A percentile compares a stretch with the other conserved stretches of the same genome.
Evolutionary conservation across 2,113 vertebrate species (phyloP).

Genomic region (Larimichthys polyactis): DNA sequence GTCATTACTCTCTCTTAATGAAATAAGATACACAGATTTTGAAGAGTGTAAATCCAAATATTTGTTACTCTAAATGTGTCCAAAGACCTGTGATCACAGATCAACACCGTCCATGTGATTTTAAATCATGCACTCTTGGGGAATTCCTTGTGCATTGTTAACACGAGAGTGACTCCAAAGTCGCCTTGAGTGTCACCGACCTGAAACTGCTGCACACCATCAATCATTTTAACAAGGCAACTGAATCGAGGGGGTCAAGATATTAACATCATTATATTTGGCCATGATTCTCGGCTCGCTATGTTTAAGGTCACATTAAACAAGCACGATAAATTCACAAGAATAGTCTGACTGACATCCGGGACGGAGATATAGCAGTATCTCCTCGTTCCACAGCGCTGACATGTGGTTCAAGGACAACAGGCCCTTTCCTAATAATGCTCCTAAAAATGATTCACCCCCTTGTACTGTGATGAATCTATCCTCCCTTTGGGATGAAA

Average conservation of each 20-base stretch:
- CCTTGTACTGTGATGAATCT: constrained; percentile 45
- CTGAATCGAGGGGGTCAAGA: not conserved
- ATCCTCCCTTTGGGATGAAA: constrained; percentile 60
- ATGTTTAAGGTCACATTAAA: constrained; percentile 32
- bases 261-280: constrained; percentile 31
- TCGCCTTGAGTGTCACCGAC: not conserved
- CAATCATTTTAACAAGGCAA: constrained; percentile 52
- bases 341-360: not conserved
- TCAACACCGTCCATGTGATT: not conserved
- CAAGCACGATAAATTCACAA: constrained; percentile 11
- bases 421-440: constrained; percentile 30
- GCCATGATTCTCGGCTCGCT: constrained; percentile 29
- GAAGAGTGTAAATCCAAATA: not conserved
- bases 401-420: constrained; percentile 55
- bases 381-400: constrained; percentile 2
- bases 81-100: not conserved
- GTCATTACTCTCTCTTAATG: not conserved
- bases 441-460: constrained; percentile 46
- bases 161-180: not conserved
- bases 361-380: not conserved
- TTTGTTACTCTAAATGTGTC: not conserved
- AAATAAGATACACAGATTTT: not conserved
- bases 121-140: not conserved
- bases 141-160: not conserved
- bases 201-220: constrained; percentile 13